phyloP scores from a whole-genome alignment of 2,113 vertebrate species.

The Puma concolor region DNA sequence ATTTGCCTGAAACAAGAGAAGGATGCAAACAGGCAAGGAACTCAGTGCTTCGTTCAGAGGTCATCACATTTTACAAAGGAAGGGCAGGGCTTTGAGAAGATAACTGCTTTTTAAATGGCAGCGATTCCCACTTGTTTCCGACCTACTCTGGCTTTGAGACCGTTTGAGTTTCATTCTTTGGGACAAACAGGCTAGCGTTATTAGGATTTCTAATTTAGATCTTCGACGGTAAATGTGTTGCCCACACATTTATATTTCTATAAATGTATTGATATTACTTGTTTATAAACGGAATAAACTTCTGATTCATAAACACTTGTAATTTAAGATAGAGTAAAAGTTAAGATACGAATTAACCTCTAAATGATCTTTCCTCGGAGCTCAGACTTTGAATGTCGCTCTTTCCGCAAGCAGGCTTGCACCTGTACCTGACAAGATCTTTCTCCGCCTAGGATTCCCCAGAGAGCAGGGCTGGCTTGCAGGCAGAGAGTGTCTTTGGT shows the following conservation, averaged over 20 bases:
- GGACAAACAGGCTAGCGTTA: background rate
- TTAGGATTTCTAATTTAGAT: background rate
- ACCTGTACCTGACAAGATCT: background rate
- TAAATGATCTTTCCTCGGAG: background rate
- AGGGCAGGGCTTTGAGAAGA: background rate
- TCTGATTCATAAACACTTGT: background rate
- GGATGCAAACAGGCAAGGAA: background rate
- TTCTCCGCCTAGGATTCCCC: background rate
- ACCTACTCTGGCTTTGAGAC: background rate
- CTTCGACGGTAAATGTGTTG: background rate
- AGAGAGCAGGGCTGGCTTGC: background rate
- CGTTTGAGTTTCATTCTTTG: background rate
- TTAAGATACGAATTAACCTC: background rate
- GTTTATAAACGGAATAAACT: background rate
- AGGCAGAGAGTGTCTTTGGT: background rate
- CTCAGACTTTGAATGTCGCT: background rate
- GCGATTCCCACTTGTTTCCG: background rate
- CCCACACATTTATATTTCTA: background rate
- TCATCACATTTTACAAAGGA: constrained; percentile 8
- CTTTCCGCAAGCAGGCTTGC: background rate
- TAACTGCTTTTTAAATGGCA: background rate
- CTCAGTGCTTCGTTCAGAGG: background rate
- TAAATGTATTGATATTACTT: background rate
- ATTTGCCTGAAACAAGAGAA: constrained; percentile 88
- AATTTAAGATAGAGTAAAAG: background rate